Percentiles rank a stretch among this genome's conserved stretches.
Evolutionary conservation across 1,140 invertebrate species (phyloP).

Genomic region (Pachypsylla venusta): DNA sequence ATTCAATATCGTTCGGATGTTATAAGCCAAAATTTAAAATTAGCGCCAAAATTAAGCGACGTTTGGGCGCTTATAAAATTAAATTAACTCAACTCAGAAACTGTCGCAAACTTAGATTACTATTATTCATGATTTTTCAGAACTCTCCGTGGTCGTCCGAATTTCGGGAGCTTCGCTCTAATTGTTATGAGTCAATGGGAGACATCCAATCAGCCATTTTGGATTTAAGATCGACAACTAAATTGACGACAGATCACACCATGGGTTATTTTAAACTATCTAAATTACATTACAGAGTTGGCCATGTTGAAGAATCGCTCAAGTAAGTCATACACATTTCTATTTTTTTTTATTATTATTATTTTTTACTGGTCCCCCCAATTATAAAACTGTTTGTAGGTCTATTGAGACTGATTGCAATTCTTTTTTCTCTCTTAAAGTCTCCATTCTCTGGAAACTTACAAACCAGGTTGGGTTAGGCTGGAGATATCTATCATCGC

Average conservation of each 20-base stretch:
- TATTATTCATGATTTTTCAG: conserved; percentile 29
- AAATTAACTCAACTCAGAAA: too few species aligned
- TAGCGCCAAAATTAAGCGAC: too few species aligned
- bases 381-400: conserved; percentile 45
- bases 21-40: too few species aligned
- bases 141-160: conserved; percentile 72
- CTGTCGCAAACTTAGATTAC: not conserved
- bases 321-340: conserved; percentile 40
- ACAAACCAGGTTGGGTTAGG: too few species aligned
- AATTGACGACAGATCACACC: conserved; percentile 82
- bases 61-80: too few species aligned
- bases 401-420: not conserved
- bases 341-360: conserved; percentile 4
- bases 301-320: conserved; percentile 79
- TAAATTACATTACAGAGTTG: conserved; percentile 70
- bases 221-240: conserved; percentile 79
- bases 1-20: too few species aligned
- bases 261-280: conserved; percentile 73
- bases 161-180: conserved; percentile 69
- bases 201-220: conserved; percentile 76
- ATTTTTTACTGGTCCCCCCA: conserved; percentile 31
- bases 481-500: too few species aligned
- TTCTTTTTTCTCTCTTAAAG: not conserved
- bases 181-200: conserved; percentile 62
- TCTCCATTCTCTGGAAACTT: not conserved